Conservation (phyloP, 1,140 invertebrate genomes). For the Drosophila oshimai region DNA sequence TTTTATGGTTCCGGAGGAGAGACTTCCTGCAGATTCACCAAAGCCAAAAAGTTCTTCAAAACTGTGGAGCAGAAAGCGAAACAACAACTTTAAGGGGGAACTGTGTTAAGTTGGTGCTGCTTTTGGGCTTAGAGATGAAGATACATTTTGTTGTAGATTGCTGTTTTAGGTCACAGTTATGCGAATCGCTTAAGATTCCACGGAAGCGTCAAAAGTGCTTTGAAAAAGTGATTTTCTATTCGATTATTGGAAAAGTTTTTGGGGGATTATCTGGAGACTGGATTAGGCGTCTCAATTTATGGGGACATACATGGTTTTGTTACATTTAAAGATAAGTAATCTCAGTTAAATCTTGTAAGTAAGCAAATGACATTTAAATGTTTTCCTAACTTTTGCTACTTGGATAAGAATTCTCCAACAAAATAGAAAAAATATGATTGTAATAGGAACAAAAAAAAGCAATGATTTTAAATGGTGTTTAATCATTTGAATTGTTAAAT, state of each 20-base stretch:
- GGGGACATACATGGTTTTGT: background rate
- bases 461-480: too few relatives aligned
- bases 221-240: conserved; percentile 14
- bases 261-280: background rate
- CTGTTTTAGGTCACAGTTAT: conserved; percentile 48
- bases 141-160: conserved; percentile 5
- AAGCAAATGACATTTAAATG: too few relatives aligned
- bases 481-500: too few relatives aligned
- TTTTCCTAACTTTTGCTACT: too few relatives aligned
- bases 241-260: conserved; percentile 25
- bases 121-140: background rate
- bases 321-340: background rate
- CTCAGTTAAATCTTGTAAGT: background rate
- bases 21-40: conserved; percentile 58
- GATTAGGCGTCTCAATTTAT: background rate
- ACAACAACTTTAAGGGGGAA: conserved; percentile 44
- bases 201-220: conserved; percentile 20
- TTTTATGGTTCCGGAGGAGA: conserved; percentile 59
- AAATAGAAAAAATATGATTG: too few relatives aligned
- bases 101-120: conserved; percentile 57
- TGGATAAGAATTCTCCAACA: too few relatives aligned
- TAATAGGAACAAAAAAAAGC: too few relatives aligned
- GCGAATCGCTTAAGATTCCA: conserved; percentile 49
- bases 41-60: conserved; percentile 69
- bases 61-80: conserved; percentile 31